Percentiles rank a stretch among this genome's conserved stretches.
Conservation (phyloP, 2,113 vertebrate species). For the Tragelaphus buxtoni region DNA sequence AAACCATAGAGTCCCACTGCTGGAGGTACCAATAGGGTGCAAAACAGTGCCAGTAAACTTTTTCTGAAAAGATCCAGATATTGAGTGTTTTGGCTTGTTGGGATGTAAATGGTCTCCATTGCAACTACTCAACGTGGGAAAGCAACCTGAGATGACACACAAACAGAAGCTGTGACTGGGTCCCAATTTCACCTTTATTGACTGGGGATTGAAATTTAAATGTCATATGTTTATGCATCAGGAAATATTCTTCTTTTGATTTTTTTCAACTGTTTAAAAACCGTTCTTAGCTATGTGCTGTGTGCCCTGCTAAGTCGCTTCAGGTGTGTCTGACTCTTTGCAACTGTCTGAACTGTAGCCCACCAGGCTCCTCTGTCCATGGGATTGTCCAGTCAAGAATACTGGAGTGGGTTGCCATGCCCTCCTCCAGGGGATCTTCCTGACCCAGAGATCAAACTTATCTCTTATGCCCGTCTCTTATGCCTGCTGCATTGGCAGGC, state of each 20-base stretch:
- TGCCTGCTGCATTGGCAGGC: neutral
- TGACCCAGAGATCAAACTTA: neutral
- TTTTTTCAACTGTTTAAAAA: neutral
- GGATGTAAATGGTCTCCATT: neutral
- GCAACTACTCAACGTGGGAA: neutral
- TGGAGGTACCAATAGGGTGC: neutral
- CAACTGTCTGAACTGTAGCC: neutral
- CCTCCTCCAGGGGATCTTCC: neutral
- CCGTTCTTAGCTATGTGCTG: neutral
- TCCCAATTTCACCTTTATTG: neutral
- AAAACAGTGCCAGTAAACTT: neutral
- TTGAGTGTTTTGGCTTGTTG: neutral
- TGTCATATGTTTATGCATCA: neutral
- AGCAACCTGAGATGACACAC: neutral
- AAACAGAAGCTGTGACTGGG: neutral
- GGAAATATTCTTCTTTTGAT: neutral
- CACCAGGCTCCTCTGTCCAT: neutral
- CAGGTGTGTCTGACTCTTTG: neutral
- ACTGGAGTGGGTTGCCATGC: neutral
- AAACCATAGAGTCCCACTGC: neutral
- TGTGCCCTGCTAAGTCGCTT: neutral
- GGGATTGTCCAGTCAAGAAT: neutral
- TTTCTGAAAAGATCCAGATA: neutral
- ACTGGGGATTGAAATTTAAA: neutral
- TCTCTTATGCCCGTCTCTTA: neutral